Base-by-base conservation (phyloP, 2,888 invertebrate genomes). In the Dasysyrphus tricinctus region DNA sequence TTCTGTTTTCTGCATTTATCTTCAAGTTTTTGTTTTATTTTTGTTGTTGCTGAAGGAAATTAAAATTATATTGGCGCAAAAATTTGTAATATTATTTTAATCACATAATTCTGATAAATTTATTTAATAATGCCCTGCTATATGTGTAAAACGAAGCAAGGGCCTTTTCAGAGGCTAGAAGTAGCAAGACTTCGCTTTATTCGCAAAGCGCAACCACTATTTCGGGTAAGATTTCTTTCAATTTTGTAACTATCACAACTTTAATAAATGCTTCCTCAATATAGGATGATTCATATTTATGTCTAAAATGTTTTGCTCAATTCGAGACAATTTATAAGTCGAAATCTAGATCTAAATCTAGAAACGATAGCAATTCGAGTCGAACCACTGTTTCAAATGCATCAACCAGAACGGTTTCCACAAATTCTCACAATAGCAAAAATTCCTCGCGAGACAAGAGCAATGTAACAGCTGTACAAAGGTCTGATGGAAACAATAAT, bases 221-320 rank as follows among this genome's bases (percentile, higher is more conserved):
- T 63, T 14, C 44, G 9, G 12, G 63, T 63, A 44, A 47, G 54
- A 54, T 54, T 51, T 6, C 47, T 16, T 47, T 47, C 8, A n/a
- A 9, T 9, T 16, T 3, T 16, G 0, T 4, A n/a, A 16, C 47
- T 47, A n/a, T n/a, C 5, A 42, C 12, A 42, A 24, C 24, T 24
- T 47, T n/a, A 44, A 44, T 44, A 47, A 47, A 47, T 44, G 7
- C 7, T 11, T 57, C 11, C 2, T 14, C 7, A 51, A 57, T 37
- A 9, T 16, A 63, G 63, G 61, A 63, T 63, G 16, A 63, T 16
- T 63, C 63, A 0, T 44, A 29, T 11, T n/a, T 63, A 11, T 63
- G 63, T 7, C 1, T 5, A 9, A 24, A 44, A 63, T 63, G 63
- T 32, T 44, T 63, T 4, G 1, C 3, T 34, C 65, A 67, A 14